Evolutionary conservation across 2,888 invertebrate species (phyloP).

Genomic region (Lasioglossum pauxillum): DNA sequence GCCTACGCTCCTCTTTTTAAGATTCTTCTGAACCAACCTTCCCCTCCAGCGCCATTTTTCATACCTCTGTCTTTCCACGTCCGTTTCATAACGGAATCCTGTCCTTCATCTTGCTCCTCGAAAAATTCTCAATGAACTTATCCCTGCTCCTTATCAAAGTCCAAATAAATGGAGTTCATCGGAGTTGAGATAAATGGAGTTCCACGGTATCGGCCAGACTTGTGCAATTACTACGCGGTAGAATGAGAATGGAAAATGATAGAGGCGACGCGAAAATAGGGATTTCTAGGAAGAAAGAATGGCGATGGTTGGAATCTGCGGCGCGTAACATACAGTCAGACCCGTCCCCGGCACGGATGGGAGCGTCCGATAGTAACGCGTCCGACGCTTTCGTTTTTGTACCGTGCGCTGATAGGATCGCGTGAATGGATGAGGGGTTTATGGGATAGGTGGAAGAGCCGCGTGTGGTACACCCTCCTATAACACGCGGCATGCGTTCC

Average conservation of each 20-base stretch:
- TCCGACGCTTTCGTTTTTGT: constrained; percentile 1
- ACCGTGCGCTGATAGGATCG: not conserved
- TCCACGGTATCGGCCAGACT: no score
- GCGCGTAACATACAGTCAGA: not conserved
- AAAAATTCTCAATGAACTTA: not conserved
- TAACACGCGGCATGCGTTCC: constrained; percentile 3
- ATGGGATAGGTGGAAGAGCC: not conserved
- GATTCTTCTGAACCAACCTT: not conserved
- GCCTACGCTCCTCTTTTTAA: not conserved
- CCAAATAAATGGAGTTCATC: no score
- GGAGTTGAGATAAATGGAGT: no score
- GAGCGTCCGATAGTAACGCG: not conserved
- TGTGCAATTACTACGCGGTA: no score
- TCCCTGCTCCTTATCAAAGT: no score
- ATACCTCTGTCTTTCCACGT: not conserved
- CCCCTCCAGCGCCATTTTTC: not conserved
- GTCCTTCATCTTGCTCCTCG: not conserved
- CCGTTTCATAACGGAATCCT: not conserved
- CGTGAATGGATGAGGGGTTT: not conserved
- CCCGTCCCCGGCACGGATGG: not conserved
- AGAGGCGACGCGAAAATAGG: not conserved
- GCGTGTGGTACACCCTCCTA: not conserved
- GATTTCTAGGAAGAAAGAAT: not conserved
- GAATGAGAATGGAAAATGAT: not conserved
- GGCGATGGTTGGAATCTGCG: not conserved